Conservation (phyloP, 2,888 invertebrate species). For the Acronicta alni region DNA sequence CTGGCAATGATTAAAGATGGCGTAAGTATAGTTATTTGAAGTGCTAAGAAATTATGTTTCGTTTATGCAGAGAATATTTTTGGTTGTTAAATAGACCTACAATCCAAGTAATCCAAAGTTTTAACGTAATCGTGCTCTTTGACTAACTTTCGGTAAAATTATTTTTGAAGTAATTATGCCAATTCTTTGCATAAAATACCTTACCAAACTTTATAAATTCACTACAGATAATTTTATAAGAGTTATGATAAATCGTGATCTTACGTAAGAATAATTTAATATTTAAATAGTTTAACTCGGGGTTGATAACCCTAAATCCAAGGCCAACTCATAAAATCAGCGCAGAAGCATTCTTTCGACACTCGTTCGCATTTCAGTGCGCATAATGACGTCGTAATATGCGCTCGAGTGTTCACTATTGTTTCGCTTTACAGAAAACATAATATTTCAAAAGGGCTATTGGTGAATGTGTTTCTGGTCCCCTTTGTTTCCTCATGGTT, state of each 20-base stretch:
- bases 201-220: too few species aligned
- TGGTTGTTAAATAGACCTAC: too few species aligned
- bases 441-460: conserved; percentile 38
- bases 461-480: conserved; percentile 33
- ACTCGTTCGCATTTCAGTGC: conserved; percentile 44
- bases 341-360: conserved; percentile 53
- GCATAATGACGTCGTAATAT: conserved; percentile 58
- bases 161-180: too few species aligned
- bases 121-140: too few species aligned
- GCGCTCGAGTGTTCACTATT: conserved; percentile 62
- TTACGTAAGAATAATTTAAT: background rate
- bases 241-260: too few species aligned
- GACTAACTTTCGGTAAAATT: too few species aligned
- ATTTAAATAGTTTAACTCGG: background rate
- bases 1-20: background rate
- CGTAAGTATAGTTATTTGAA: background rate
- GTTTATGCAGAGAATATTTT: too few species aligned
- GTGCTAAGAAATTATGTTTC: too few species aligned
- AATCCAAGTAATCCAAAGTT: too few species aligned
- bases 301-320: conserved; percentile 47
- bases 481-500: conserved; percentile 34
- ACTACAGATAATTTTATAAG: too few species aligned
- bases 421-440: conserved; percentile 50
- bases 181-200: too few species aligned
- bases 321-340: conserved; percentile 57